Evolutionary conservation across 1,140 invertebrate species (phyloP).

Genomic region (Heliothis subflexa): DNA sequence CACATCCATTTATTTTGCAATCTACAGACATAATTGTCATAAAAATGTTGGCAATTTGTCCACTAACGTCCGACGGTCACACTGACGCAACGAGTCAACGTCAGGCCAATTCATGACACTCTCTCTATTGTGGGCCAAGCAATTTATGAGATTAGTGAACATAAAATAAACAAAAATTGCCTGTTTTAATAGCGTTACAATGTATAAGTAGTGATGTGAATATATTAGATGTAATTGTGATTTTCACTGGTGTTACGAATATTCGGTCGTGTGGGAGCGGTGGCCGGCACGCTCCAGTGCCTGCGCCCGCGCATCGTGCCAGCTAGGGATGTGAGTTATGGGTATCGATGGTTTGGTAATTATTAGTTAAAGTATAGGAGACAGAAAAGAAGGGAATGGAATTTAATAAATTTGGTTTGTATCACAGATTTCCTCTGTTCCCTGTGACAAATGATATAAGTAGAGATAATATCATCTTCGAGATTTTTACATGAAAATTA

Average conservation of each 20-base stretch:
- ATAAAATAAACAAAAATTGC: constrained; percentile 46
- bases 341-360: constrained; percentile 59
- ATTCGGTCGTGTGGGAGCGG: constrained; percentile 47
- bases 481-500: no score
- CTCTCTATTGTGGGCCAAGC: constrained; percentile 16
- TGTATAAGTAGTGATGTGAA: constrained; percentile 48
- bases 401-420: no score
- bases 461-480: no score
- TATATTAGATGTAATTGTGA: constrained; percentile 45
- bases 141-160: constrained; percentile 41
- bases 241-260: constrained; percentile 58
- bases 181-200: constrained; percentile 33
- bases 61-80: neutral
- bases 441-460: no score
- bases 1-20: neutral
- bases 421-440: no score
- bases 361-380: no score
- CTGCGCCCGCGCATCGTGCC: constrained; percentile 41
- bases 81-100: constrained; percentile 4
- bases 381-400: no score
- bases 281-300: constrained; percentile 62
- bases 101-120: constrained; percentile 24
- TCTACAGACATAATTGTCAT: constrained; percentile 14
- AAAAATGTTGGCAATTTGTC: constrained; percentile 14
- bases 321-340: constrained; percentile 51